Evolutionary conservation across 2,797 vertebrate genomes (phyloP), one percentile per base, ranked within the genome.

Genomic region (Cryptoprocta ferox): DNA sequence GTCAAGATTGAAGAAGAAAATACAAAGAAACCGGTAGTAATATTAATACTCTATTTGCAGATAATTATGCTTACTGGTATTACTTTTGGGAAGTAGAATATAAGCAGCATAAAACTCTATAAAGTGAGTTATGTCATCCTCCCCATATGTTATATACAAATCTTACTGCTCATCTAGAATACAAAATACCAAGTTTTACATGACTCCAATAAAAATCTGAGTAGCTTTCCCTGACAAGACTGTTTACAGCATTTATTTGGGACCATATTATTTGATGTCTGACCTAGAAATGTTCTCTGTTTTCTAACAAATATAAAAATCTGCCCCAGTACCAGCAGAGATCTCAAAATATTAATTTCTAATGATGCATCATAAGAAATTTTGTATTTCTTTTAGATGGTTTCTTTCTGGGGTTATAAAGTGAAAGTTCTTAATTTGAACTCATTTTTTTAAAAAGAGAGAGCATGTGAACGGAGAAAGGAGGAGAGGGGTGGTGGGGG

Each of bases 11-110:
- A 99, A 66, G 98, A 98, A 79, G 97, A 98, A 45, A 95, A 35
- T 10, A 45, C 92, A 85, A 97, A 15, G 24, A 96, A 97, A 82
- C 76, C 90, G 98, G 99, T 99, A 98, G 79, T 90, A 93, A 78
- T 71, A 59, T 3, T 42, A 70, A 35, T 48, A 93, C 48, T 91
- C 89, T 71, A 45, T 87, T 95, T 87, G 53, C n/a, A 87, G 73
- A 81, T 65, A 30, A 30, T 35, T 85, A 19, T 59, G 16, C 63
- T 84, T 90, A 26, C 68, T 70, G 13, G 3, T 63, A n/a, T 84
- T 70, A 42, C n/a, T 83, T 86, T 87, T 28, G 63, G 63, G 21
- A 80, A 89, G 45, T 65, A 61, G 63, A 90, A 65, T 91, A 89
- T 35, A 89, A 66, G 53, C 18, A 37, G 14, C 59, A 45, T 50